These are phyloP conservation scores for Hydriomena furcata DNA, from an alignment of 2,888 invertebrate species.

Conservation along the genomic window DNA sequence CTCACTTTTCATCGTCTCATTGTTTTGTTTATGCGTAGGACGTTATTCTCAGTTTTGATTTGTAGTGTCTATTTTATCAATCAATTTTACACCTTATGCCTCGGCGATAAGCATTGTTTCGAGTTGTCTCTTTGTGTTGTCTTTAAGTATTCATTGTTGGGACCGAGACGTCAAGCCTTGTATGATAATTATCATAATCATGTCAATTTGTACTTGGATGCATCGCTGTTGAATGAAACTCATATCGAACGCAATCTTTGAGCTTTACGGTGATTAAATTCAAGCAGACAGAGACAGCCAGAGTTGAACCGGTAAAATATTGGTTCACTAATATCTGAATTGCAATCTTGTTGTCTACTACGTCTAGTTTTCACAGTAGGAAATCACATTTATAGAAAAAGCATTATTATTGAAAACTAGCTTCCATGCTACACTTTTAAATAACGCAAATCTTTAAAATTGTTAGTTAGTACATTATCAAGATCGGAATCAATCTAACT, in stretches of 20 bases:
- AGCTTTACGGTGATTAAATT: conserved; percentile 13
- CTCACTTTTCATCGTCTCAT: conserved; percentile 60
- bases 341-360: too few relatives aligned
- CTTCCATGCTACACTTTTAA: too few relatives aligned
- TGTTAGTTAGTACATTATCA: too few relatives aligned
- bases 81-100: conserved; percentile 49
- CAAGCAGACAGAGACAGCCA: too few relatives aligned
- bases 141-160: conserved; percentile 36
- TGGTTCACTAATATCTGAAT: too few relatives aligned
- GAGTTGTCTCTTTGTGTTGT: conserved; percentile 24
- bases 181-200: conserved; percentile 40
- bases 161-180: conserved; percentile 36
- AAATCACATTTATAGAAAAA: too few relatives aligned
- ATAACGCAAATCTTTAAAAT: too few relatives aligned
- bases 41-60: conserved; percentile 56
- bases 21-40: conserved; percentile 65
- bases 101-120: conserved; percentile 37
- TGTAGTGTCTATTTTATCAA: conserved; percentile 47
- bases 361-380: too few relatives aligned
- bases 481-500: too few relatives aligned
- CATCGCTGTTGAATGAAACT: conserved; percentile 26
- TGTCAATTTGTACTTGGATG: conserved; percentile 33
- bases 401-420: too few relatives aligned
- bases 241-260: conserved; percentile 22
- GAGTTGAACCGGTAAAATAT: too few relatives aligned